phyloP scores from a whole-genome alignment of 2,888 invertebrate species.

The Stenodema calcarata region DNA sequence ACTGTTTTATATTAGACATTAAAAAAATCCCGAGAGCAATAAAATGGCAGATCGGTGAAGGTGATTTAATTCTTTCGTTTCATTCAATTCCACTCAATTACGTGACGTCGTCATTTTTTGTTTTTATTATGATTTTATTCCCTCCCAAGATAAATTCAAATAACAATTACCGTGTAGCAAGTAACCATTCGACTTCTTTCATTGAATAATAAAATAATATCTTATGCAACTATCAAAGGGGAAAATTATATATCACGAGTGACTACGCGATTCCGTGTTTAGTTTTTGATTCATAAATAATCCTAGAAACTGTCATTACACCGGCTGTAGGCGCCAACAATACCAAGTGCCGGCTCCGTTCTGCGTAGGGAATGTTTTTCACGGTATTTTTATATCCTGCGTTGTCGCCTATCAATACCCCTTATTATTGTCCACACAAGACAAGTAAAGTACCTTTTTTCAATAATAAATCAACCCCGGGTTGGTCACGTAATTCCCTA shows the following conservation, averaged over 20 bases:
- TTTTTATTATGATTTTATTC: no score
- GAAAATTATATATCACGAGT: not conserved
- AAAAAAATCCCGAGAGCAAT: no score
- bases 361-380: not conserved
- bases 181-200: not conserved
- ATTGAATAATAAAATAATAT: not conserved
- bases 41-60: no score
- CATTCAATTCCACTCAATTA: no score
- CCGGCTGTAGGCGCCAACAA: not conserved
- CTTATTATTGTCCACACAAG: not conserved
- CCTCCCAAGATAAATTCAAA: no score
- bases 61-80: no score
- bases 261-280: not conserved
- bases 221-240: not conserved
- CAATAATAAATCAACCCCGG: not conserved
- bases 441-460: not conserved
- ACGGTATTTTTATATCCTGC: not conserved
- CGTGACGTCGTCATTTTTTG: no score
- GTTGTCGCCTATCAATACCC: not conserved
- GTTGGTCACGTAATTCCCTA: not conserved
- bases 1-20: no score
- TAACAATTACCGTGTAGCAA: no score
- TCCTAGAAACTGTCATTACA: not conserved
- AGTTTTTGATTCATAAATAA: not conserved
- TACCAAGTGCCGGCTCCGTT: not conserved